These are phyloP conservation scores for Drosophila kanekoi DNA, from an alignment of 2,888 invertebrate genomes.

Conservation along the genomic window DNA sequence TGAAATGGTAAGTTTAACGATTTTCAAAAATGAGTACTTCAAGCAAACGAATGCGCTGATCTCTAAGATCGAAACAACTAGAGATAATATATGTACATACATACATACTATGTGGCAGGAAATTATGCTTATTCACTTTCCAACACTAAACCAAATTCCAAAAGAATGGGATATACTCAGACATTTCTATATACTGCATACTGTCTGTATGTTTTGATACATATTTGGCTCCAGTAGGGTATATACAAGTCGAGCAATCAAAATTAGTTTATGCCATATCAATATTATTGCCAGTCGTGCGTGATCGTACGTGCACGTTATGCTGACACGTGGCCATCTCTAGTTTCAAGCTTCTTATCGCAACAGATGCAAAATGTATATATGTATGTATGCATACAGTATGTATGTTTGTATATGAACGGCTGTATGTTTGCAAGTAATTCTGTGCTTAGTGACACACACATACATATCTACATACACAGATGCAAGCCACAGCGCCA, in stretches of 20 bases:
- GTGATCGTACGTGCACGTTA: slow-evolving; percentile 9
- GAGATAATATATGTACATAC: neutral
- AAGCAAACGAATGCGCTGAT: no score
- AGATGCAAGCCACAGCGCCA: slow-evolving; percentile 17
- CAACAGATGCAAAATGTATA: slow-evolving; percentile 37
- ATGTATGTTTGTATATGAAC: neutral
- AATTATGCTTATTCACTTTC: neutral
- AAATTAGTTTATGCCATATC: neutral
- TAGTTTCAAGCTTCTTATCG: slow-evolving; percentile 45
- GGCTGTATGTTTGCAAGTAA: slow-evolving; percentile 2
- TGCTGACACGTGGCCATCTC: slow-evolving; percentile 45
- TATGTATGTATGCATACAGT: slow-evolving; percentile 1
- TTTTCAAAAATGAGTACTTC: no score
- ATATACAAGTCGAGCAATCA: neutral
- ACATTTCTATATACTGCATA: no score
- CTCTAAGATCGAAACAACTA: no score
- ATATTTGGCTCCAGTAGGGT: neutral
- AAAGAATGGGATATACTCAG: no score
- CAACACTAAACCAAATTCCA: no score
- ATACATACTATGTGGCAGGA: neutral
- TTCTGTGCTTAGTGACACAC: slow-evolving; percentile 9
- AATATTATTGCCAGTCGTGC: neutral
- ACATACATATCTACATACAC: neutral
- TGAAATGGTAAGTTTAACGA: no score
- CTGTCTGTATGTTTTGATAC: no score